These are phyloP conservation scores for Drosophila repleta DNA, from an alignment of 1,140 invertebrate genomes.

Conservation along the genomic window DNA sequence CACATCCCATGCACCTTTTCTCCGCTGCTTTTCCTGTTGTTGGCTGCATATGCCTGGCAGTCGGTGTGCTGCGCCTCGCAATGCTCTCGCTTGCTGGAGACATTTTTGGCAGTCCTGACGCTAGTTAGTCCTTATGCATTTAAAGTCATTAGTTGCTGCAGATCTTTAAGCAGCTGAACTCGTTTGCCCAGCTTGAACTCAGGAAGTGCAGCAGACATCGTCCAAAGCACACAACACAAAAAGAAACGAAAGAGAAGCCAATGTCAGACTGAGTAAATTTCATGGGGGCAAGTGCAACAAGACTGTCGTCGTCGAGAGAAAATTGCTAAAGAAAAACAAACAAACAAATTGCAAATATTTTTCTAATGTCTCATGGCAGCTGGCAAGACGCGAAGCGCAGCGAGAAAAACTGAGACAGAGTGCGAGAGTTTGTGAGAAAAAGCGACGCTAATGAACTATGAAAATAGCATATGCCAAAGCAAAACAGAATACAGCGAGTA, in stretches of 20 bases:
- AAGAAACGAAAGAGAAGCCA: constrained; percentile 20
- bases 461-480: constrained; percentile 58
- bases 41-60: constrained; percentile 45
- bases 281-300: constrained; percentile 21
- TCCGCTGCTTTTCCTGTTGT: background rate
- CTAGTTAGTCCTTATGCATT: constrained; percentile 75
- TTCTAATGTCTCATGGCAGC: constrained; percentile 69
- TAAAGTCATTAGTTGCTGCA: constrained; percentile 72
- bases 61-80: constrained; percentile 29
- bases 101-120: constrained; percentile 36
- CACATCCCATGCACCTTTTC: constrained; percentile 8
- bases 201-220: constrained; percentile 1
- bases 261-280: constrained; percentile 41
- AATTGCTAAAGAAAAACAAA: constrained; percentile 48
- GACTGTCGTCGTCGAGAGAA: constrained; percentile 42
- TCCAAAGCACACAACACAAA: background rate
- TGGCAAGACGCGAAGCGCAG: constrained; percentile 10
- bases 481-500: constrained; percentile 40
- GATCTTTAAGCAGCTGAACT: constrained; percentile 51
- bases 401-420: constrained; percentile 5
- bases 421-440: constrained; percentile 3
- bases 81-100: constrained; percentile 17
- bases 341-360: constrained; percentile 69
- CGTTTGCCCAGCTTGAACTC: constrained; percentile 4
- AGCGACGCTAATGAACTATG: constrained; percentile 69